These are phyloP conservation scores for Podiceps cristatus DNA, from an alignment of 2,113 vertebrate species.

Conservation along the genomic window DNA sequence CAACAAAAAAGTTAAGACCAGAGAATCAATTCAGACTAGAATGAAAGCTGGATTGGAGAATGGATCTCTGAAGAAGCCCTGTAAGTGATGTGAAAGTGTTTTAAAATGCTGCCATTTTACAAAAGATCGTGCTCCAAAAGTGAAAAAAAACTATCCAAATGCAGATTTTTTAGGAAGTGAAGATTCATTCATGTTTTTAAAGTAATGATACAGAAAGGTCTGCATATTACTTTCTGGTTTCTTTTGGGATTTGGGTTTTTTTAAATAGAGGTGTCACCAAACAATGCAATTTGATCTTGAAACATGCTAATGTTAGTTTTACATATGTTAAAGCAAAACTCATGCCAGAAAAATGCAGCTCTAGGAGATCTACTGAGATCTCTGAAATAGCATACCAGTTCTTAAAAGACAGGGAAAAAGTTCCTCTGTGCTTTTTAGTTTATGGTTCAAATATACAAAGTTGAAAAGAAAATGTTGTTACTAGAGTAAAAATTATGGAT, in stretches of 20 bases:
- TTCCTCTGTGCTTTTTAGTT: background rate
- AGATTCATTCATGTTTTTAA: background rate
- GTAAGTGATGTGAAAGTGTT: background rate
- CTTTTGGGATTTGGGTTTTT: background rate
- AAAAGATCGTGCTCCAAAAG: background rate
- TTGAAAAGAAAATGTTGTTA: background rate
- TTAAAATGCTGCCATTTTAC: background rate
- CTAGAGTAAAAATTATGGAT: background rate
- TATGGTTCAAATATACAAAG: background rate
- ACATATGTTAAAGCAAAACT: background rate
- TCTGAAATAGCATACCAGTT: background rate
- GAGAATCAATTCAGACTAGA: background rate
- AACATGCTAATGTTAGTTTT: background rate
- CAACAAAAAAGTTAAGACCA: background rate
- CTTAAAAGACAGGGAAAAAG: background rate
- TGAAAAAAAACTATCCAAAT: background rate
- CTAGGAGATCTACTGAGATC: rapidly evolving
- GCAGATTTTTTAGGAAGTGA: background rate
- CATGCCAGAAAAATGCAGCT: background rate
- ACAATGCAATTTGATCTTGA: background rate
- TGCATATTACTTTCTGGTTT: background rate
- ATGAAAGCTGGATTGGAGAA: background rate
- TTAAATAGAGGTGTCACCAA: background rate
- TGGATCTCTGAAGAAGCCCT: rapidly evolving
- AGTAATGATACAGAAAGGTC: background rate